A percentile compares a stretch with the other conserved stretches of the same genome.
Evolutionary conservation across 2,888 invertebrate genomes (phyloP).

Genomic region (Lapara coniferarum): DNA sequence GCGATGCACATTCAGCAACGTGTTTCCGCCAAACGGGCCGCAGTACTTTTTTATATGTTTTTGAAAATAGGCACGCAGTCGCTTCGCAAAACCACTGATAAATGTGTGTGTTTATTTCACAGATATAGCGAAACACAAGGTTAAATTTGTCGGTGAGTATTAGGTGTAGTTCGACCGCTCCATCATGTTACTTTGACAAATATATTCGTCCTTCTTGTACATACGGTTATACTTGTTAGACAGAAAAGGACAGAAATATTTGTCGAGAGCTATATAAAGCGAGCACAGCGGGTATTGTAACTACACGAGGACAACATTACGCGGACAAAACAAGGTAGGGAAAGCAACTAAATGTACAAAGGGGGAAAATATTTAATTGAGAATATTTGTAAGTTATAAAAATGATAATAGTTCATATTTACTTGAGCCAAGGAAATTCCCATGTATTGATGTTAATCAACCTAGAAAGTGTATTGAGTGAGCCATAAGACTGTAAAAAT

Average conservation of each 20-base stretch:
- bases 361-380: too few species aligned
- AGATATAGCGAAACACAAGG: background rate
- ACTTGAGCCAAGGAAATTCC: background rate
- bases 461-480: background rate
- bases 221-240: constrained; percentile 1
- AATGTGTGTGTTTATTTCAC: background rate
- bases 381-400: background rate
- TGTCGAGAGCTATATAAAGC: constrained; percentile 3
- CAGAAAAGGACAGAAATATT: constrained; percentile 14
- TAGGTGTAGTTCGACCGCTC: background rate
- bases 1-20: too few species aligned
- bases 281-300: constrained; percentile 14
- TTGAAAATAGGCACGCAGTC: background rate
- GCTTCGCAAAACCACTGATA: background rate
- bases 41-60: background rate
- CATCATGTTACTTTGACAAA: background rate
- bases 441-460: constrained; percentile 1
- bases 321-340: constrained; percentile 9
- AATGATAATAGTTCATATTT: background rate
- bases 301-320: constrained; percentile 14
- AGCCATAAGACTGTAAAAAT: background rate
- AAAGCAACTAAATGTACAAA: constrained; percentile 4
- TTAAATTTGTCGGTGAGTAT: background rate
- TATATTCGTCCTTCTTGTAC: constrained; percentile 3
- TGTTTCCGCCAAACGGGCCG: too few species aligned